Percentiles rank a stretch among this genome's conserved stretches.
Evolutionary conservation across 2,888 invertebrate species (phyloP).

Genomic region (Silvanus unidentatus): DNA sequence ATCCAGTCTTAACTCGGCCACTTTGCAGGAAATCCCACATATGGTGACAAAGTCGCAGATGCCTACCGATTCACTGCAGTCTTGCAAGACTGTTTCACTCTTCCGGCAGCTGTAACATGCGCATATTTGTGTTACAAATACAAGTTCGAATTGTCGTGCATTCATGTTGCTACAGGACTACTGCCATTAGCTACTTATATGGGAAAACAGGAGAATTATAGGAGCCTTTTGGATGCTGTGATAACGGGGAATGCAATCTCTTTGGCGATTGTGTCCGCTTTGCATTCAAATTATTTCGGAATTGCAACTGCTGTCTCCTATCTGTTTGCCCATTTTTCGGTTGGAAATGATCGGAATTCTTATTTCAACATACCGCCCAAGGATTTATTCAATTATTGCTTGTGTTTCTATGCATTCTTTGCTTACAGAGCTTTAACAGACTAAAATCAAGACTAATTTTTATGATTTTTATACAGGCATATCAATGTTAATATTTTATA

Average conservation of each 20-base stretch:
- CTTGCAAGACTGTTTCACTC: conserved; percentile 30
- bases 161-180: conserved; percentile 23
- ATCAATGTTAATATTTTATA: background rate
- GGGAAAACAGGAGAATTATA: too few relatives aligned
- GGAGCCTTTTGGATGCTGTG: too few relatives aligned
- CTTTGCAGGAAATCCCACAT: conserved; percentile 38
- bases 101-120: conserved; percentile 30
- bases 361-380: conserved; percentile 36
- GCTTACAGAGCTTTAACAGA: conserved; percentile 30
- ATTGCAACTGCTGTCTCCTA: conserved; percentile 8
- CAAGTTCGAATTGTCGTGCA: conserved; percentile 20
- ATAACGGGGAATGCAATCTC: conserved; percentile 30
- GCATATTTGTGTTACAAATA: conserved; percentile 28
- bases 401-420: conserved; percentile 42
- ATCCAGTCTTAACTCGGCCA: conserved; percentile 3
- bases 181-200: too few relatives aligned
- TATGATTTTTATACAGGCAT: background rate
- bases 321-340: conserved; percentile 10
- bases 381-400: conserved; percentile 42
- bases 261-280: conserved; percentile 29
- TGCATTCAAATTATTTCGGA: conserved; percentile 15
- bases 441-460: conserved; percentile 5
- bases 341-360: conserved; percentile 13
- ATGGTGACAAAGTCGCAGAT: conserved; percentile 30
- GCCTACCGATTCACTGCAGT: conserved; percentile 31